A percentile compares a stretch with the other conserved stretches of the same genome.
Conservation (phyloP, 2,888 invertebrate species). For the Urechis unicinctus region DNA sequence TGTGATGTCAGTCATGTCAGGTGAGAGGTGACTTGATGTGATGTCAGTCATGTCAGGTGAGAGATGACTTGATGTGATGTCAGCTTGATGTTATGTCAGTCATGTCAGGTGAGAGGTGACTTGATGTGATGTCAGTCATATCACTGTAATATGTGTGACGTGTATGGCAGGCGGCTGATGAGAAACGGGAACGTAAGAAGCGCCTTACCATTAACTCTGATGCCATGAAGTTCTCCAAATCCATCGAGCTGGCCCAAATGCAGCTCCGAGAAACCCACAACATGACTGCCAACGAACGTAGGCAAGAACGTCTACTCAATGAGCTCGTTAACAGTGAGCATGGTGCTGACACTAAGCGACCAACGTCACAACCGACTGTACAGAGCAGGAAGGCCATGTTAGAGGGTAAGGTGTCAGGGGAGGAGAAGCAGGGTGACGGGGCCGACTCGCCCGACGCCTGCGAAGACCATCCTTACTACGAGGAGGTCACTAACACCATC, state of each 20-base stretch:
- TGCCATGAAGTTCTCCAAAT: slow-evolving; percentile 36
- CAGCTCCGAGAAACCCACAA: slow-evolving; percentile 19
- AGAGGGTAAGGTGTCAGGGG: background rate
- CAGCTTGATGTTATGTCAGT: no score
- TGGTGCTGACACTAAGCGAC: background rate
- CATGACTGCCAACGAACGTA: slow-evolving; percentile 5
- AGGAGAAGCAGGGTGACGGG: background rate
- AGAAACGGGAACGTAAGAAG: slow-evolving; percentile 33
- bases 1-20: no score
- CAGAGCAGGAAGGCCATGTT: slow-evolving; percentile 1
- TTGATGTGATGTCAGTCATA: background rate
- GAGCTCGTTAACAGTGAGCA: background rate
- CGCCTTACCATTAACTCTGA: slow-evolving; percentile 31
- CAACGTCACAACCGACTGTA: no score
- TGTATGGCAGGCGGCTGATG: slow-evolving; percentile 5
- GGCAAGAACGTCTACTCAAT: slow-evolving; percentile 9
- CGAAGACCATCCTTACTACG: no score
- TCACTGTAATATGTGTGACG: background rate
- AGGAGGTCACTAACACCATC: no score
- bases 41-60: no score
- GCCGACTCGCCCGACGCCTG: background rate
- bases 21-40: no score
- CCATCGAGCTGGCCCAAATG: slow-evolving; percentile 31
- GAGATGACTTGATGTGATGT: no score
- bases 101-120: no score